A percentile compares a stretch with the other conserved stretches of the same genome.
phyloP scores from a whole-genome alignment of 1,140 invertebrate genomes.

The Leptinotarsa texana region DNA sequence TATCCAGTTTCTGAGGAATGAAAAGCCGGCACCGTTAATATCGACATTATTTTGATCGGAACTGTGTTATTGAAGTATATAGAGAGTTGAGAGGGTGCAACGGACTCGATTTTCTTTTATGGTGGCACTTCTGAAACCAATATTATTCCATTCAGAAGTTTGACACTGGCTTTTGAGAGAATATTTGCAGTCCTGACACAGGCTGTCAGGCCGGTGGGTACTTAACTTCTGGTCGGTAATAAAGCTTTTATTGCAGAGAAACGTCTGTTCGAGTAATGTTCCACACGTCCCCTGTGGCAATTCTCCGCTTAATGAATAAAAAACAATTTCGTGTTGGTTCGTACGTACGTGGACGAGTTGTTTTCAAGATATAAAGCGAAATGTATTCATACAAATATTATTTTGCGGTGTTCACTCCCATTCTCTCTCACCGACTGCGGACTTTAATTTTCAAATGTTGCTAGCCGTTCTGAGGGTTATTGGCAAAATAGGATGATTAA shows the following conservation, averaged over 20 bases:
- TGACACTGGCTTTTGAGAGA: slow-evolving; percentile 30
- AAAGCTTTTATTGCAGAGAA: slow-evolving; percentile 34
- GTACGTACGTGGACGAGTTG: not conserved
- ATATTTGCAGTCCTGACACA: slow-evolving; percentile 32
- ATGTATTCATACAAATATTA: too few relatives aligned
- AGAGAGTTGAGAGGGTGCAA: slow-evolving; percentile 34
- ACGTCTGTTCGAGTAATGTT: slow-evolving; percentile 34
- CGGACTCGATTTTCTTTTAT: slow-evolving; percentile 34
- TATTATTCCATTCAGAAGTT: slow-evolving; percentile 33
- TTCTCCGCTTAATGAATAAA: slow-evolving; percentile 18
- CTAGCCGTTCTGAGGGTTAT: too few relatives aligned
- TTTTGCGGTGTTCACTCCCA: too few relatives aligned
- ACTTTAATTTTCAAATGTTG: too few relatives aligned
- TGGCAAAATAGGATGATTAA: too few relatives aligned
- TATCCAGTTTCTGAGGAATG: slow-evolving; percentile 18
- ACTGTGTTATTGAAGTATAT: slow-evolving; percentile 27
- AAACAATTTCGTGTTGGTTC: not conserved
- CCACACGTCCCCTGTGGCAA: slow-evolving; percentile 32
- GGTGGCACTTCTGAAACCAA: slow-evolving; percentile 39
- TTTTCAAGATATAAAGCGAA: too few relatives aligned
- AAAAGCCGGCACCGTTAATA: slow-evolving; percentile 23
- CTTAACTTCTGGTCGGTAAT: slow-evolving; percentile 26
- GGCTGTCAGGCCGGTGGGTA: slow-evolving; percentile 1
- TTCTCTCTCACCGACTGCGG: too few relatives aligned
- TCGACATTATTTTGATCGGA: slow-evolving; percentile 25